Conservation (phyloP, 30 jellyfish, hydroid and myxozoan genomes). For the Pelagia noctiluca region DNA sequence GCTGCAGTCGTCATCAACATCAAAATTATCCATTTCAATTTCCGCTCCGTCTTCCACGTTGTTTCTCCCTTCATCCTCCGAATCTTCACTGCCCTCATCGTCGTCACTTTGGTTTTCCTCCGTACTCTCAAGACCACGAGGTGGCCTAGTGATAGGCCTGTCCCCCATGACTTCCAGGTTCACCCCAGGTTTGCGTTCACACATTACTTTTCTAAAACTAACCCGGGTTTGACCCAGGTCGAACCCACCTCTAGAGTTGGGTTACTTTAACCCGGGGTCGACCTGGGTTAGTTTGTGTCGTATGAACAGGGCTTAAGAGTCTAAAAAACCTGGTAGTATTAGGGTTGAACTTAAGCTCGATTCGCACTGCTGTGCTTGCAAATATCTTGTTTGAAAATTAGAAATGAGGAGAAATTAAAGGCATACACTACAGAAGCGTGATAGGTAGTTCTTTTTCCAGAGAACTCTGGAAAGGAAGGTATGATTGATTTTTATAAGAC, state of each 20-base stretch:
- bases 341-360: too few relatives aligned
- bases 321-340: too few relatives aligned
- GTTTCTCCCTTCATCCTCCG: not conserved
- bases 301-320: too few relatives aligned
- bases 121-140: slow-evolving; percentile 14
- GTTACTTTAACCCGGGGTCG: not conserved
- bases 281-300: too few relatives aligned
- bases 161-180: slow-evolving; percentile 24
- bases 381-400: too few relatives aligned
- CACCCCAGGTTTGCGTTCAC: not conserved
- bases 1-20: too few relatives aligned
- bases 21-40: slow-evolving; percentile 7
- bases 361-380: too few relatives aligned
- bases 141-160: slow-evolving; percentile 50
- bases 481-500: too few relatives aligned
- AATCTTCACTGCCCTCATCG: not conserved
- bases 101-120: not conserved
- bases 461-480: too few relatives aligned
- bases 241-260: slow-evolving; percentile 1
- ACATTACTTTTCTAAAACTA: not conserved
- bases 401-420: too few relatives aligned
- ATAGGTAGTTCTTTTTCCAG: too few relatives aligned
- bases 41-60: not conserved
- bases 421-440: too few relatives aligned
- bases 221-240: not conserved